Evolutionary conservation across 2,113 vertebrate species (phyloP), one percentile per base, ranked within the genome.

Genomic region (Syngnathus typhle): DNA sequence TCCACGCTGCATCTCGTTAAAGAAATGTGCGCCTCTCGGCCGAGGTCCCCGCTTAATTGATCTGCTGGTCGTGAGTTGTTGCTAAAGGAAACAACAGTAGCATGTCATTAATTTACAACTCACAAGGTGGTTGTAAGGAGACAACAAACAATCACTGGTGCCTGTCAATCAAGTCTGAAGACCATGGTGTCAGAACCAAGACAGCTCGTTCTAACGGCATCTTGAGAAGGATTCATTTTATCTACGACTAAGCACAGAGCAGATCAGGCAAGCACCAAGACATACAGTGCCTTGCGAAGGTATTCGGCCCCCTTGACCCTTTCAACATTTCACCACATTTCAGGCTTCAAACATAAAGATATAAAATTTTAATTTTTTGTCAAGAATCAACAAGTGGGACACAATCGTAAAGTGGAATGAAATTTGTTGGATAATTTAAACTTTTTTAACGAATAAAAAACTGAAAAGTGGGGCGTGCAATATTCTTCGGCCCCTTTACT

Each of bases 1-100:
- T 86, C 77, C 71, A 84, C 6, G 60, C 69, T 81, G 65, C 86
- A 90, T 38, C 85, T 79, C 13, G 77, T 83, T 36, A 90, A 75
- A 10, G 87, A 83, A 46, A 90, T 79, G 1, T 89, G 88, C 65
- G 85, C 87, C 61, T 90, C 88, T 3, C 85, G 84, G 21, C 88
- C 89, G 1, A 88, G 80, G 39, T 90, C 85, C 39, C 87, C 88
- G 49, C 87, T 78, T 21, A 88, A 73, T 65, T 88, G 88, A 72
- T 80, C 84, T 39, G 77, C 44, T 27, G 82, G 81, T 60, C 2
- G 59, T 13, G 77, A 72, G 27, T 15, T 64, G 44, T 73, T 84
- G 73, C 63, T 60, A 67, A 59, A 64, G 64, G 11, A 74, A 87
- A 79, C 60, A 62, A 44, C 21, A 46, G 21, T 12, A 43, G 4